phyloP scores from a whole-genome alignment of 2,113 vertebrate genomes.

The Hypocryptadius cinnamomeus region DNA sequence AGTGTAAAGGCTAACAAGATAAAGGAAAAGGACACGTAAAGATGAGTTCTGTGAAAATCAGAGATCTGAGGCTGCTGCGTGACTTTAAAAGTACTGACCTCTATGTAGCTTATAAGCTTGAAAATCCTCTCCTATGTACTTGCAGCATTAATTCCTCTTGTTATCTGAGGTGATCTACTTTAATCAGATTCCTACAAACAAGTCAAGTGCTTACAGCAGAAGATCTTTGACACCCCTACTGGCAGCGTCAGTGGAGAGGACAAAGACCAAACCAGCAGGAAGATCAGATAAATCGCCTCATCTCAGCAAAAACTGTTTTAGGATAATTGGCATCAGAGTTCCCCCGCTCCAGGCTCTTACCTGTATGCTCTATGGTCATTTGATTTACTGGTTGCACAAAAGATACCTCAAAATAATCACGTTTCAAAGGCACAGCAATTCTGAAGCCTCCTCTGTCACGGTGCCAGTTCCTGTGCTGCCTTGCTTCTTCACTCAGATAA shows the following conservation, averaged over 20 bases:
- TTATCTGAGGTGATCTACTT: slow-evolving; percentile 54
- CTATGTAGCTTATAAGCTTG: not conserved
- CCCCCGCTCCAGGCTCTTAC: not conserved
- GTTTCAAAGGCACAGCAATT: not conserved
- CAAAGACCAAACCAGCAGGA: not conserved
- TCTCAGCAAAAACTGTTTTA: not conserved
- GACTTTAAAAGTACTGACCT: slow-evolving; percentile 6
- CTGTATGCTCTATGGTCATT: not conserved
- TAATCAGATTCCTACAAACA: slow-evolving; percentile 61
- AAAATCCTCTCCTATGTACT: slow-evolving; percentile 51
- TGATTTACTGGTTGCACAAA: not conserved
- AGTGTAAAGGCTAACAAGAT: not conserved
- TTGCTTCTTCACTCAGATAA: not conserved
- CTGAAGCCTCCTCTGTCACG: not conserved
- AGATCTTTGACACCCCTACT: slow-evolving; percentile 12
- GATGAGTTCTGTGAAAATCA: not conserved
- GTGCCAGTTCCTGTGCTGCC: not conserved
- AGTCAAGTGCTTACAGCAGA: slow-evolving; percentile 20
- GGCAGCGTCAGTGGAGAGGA: not conserved
- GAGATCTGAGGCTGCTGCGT: not conserved
- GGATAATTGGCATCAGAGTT: not conserved
- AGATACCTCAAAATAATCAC: not conserved
- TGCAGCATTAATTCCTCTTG: slow-evolving; percentile 47
- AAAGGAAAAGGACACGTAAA: not conserved
- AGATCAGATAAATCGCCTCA: not conserved